A percentile compares a stretch with the other conserved stretches of the same genome.
phyloP scores from a whole-genome alignment of 1,140 invertebrate species.

The Leucophenga varia region DNA sequence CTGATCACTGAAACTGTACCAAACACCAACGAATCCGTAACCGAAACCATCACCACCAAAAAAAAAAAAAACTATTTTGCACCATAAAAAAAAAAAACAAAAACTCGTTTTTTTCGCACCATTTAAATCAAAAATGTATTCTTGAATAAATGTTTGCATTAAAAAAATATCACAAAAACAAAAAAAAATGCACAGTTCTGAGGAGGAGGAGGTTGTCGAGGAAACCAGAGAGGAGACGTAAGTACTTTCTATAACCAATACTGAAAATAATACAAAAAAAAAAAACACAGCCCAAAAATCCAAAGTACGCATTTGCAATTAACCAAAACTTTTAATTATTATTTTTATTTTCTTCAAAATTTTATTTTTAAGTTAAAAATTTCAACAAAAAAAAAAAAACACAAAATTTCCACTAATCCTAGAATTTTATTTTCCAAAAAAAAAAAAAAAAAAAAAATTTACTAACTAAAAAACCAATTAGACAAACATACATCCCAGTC shows the following conservation, averaged over 20 bases:
- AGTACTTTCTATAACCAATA: slow-evolving; percentile 58
- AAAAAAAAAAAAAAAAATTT: not conserved
- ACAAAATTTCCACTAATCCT: too few species aligned
- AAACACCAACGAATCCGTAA: too few species aligned
- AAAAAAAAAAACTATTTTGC: not conserved
- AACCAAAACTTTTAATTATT: slow-evolving; percentile 7
- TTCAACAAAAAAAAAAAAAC: not conserved
- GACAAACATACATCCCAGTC: not conserved
- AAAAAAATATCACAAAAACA: too few species aligned
- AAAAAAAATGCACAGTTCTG: slow-evolving; percentile 57
- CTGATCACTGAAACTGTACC: too few species aligned
- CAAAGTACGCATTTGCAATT: slow-evolving; percentile 12
- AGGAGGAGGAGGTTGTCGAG: slow-evolving; percentile 69
- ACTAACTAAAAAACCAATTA: too few species aligned
- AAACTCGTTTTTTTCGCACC: slow-evolving; percentile 37
- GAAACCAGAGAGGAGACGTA: slow-evolving; percentile 65
- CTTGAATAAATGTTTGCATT: too few species aligned
- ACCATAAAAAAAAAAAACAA: not conserved
- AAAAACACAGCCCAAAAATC: slow-evolving; percentile 13
- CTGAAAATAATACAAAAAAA: slow-evolving; percentile 12
- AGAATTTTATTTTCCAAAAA: too few species aligned
- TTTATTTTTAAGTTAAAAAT: not conserved
- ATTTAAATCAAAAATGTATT: too few species aligned
- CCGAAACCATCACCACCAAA: not conserved
- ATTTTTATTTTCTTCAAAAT: slow-evolving; percentile 7